phyloP scores from a whole-genome alignment of 2,113 vertebrate species.

The Paracanthobrama guichenoti region DNA sequence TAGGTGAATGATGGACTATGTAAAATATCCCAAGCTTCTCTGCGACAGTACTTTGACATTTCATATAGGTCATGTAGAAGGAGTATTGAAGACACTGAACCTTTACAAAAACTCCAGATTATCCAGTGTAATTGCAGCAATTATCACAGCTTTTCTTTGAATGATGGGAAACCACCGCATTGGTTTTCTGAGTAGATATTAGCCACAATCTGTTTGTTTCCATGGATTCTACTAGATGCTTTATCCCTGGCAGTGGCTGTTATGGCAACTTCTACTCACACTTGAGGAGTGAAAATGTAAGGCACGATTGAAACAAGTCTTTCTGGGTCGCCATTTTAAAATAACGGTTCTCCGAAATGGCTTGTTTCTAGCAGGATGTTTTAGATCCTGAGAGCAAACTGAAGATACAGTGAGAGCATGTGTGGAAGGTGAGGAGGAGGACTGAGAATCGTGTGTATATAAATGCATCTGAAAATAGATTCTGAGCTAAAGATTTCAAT shows the following conservation, averaged over 20 bases:
- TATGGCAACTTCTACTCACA: conserved; percentile 39
- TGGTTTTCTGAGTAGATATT: conserved; percentile 48
- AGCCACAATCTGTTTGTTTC: conserved; percentile 52
- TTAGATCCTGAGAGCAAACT: conserved; percentile 5
- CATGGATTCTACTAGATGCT: conserved; percentile 53
- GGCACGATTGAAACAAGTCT: background rate
- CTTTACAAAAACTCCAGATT: conserved; percentile 19
- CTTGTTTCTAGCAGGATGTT: conserved; percentile 9
- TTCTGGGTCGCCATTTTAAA: background rate
- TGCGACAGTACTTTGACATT: background rate
- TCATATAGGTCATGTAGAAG: background rate
- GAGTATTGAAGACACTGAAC: background rate
- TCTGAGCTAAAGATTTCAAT: conserved; percentile 19
- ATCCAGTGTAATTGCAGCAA: conserved; percentile 27
- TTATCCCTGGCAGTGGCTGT: conserved; percentile 55
- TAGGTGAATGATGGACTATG: background rate
- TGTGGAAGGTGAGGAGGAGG: conserved; percentile 59
- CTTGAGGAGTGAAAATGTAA: conserved; percentile 37
- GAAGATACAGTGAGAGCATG: conserved; percentile 23
- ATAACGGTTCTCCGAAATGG: background rate
- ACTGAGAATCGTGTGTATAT: conserved; percentile 60
- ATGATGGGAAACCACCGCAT: background rate
- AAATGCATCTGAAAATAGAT: conserved; percentile 62
- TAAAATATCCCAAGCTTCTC: conserved; percentile 6
- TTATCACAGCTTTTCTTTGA: conserved; percentile 3